phyloP scores from a whole-genome alignment of 2,797 vertebrate genomes.

The Perodicticus potto region DNA sequence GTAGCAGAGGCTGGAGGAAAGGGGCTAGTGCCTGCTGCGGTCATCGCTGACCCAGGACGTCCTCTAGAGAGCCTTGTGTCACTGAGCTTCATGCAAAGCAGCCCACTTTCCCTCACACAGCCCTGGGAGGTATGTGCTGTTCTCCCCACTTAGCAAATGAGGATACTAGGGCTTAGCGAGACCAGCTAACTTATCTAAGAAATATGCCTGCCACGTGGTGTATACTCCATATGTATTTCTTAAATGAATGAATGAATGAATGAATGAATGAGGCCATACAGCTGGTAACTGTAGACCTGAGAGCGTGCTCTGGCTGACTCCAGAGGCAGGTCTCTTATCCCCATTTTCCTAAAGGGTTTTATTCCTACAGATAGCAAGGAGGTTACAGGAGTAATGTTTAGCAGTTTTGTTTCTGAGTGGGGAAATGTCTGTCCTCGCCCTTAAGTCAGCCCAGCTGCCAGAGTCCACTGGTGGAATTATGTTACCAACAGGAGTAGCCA shows the following conservation, averaged over 20 bases:
- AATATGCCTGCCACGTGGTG: neutral
- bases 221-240: neutral
- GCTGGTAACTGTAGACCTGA: neutral
- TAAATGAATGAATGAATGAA: neutral
- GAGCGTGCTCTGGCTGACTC: neutral
- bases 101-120: neutral
- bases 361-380: slow-evolving; percentile 57
- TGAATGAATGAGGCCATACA: neutral
- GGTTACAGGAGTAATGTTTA: slow-evolving; percentile 42
- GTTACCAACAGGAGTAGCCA: slow-evolving; percentile 67
- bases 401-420: slow-evolving; percentile 56
- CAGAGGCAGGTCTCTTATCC: neutral
- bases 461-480: slow-evolving; percentile 61
- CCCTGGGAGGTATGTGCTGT: neutral
- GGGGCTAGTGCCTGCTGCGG: too few species aligned
- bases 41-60: neutral
- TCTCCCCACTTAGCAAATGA: neutral
- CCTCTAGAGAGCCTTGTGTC: neutral
- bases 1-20: neutral
- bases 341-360: slow-evolving; percentile 52
- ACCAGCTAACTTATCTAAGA: neutral
- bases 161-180: neutral
- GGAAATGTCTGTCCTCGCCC: slow-evolving; percentile 31
- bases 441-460: slow-evolving; percentile 66
- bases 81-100: neutral